These are phyloP conservation scores for Semotilus atromaculatus DNA, from an alignment of 2,797 vertebrate genomes.

Conservation along the genomic window DNA sequence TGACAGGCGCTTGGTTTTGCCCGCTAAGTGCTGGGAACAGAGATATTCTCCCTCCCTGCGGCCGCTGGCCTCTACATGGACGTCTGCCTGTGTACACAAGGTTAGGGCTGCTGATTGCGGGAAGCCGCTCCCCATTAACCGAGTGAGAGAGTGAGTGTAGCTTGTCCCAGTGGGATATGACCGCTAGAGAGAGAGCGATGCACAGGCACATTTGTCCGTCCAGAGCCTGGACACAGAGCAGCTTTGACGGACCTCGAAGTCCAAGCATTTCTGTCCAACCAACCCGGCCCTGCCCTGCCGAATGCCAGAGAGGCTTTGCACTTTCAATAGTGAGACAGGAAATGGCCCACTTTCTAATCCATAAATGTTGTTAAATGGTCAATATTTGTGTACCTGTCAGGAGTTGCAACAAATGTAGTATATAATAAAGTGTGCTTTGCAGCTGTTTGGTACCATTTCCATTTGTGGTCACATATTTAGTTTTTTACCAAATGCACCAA, in stretches of 20 bases:
- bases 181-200: constrained; percentile 47
- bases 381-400: constrained; percentile 54
- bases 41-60: constrained; percentile 43
- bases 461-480: not conserved
- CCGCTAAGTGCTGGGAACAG: constrained; percentile 41
- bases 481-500: not conserved
- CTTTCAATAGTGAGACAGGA: constrained; percentile 52
- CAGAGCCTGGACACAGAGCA: constrained; percentile 46
- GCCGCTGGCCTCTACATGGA: constrained; percentile 34
- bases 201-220: constrained; percentile 13
- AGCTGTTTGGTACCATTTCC: not conserved
- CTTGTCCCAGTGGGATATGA: constrained; percentile 16
- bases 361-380: constrained; percentile 57
- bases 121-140: constrained; percentile 57
- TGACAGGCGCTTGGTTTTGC: constrained; percentile 33
- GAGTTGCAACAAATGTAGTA: not conserved
- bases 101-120: constrained; percentile 40
- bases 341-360: constrained; percentile 58
- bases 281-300: not conserved
- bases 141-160: constrained; percentile 42
- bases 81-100: constrained; percentile 47
- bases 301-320: constrained; percentile 39
- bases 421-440: constrained; percentile 14
- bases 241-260: constrained; percentile 48
- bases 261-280: constrained; percentile 45